Evolutionary conservation across 2,797 vertebrate genomes (phyloP).

Genomic region (Rallus crepitans): DNA sequence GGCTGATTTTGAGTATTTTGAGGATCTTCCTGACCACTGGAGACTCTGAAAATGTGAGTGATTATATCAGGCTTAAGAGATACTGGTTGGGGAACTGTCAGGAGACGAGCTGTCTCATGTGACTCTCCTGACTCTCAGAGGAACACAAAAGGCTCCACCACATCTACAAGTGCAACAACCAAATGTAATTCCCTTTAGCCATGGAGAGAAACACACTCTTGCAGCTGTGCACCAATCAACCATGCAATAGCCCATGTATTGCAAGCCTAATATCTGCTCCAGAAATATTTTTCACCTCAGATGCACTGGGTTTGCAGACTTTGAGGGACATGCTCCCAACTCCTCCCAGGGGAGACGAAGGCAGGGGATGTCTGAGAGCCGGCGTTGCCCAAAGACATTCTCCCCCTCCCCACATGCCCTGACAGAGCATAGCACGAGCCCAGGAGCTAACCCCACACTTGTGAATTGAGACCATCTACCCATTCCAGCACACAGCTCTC

Average conservation of each 20-base stretch:
- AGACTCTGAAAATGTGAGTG: background rate
- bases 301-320: background rate
- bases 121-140: background rate
- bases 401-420: fast-evolving
- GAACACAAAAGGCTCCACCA: background rate
- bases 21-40: background rate
- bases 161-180: background rate
- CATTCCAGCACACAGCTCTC: background rate
- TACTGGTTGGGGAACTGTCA: background rate
- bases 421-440: background rate
- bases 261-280: background rate
- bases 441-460: slow-evolving; percentile 43
- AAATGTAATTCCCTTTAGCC: background rate
- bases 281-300: background rate
- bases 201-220: background rate
- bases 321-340: background rate
- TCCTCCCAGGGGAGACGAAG: background rate
- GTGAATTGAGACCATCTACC: slow-evolving; percentile 48
- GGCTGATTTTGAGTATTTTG: background rate
- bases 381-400: background rate
- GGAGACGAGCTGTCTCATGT: background rate
- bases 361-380: background rate
- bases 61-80: background rate
- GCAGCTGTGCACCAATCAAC: background rate
- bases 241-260: background rate